These are phyloP conservation scores for Rhinophrynus dorsalis DNA, from an alignment of 2,797 vertebrate species.

Conservation along the genomic window DNA sequence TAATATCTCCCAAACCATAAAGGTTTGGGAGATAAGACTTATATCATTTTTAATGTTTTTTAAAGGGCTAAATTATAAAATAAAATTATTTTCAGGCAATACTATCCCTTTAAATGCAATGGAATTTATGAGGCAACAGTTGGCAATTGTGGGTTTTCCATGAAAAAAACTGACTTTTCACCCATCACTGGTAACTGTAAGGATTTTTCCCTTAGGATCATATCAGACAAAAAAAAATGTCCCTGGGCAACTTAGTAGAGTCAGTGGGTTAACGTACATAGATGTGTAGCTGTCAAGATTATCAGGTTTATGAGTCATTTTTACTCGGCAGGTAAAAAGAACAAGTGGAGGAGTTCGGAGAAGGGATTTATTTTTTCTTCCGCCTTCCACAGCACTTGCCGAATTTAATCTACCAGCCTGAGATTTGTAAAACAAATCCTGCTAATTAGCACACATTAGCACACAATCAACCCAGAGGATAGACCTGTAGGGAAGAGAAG, in stretches of 20 bases:
- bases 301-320: slow-evolving; percentile 22
- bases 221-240: slow-evolving; percentile 6
- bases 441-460: slow-evolving; percentile 32
- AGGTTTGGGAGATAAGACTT: too few relatives aligned
- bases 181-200: too few relatives aligned
- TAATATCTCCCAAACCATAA: too few relatives aligned
- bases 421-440: slow-evolving; percentile 37
- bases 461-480: neutral
- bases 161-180: too few relatives aligned
- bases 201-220: too few relatives aligned
- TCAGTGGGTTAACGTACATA: neutral
- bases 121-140: too few relatives aligned
- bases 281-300: slow-evolving; percentile 11
- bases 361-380: slow-evolving; percentile 26
- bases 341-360: slow-evolving; percentile 35
- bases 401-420: slow-evolving; percentile 29
- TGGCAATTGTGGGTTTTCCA: too few relatives aligned
- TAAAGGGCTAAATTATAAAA: too few relatives aligned
- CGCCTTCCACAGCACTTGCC: slow-evolving; percentile 7
- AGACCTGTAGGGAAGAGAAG: neutral
- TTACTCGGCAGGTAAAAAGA: slow-evolving; percentile 34
- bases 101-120: too few relatives aligned
- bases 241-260: neutral
- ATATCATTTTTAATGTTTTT: too few relatives aligned
- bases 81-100: too few relatives aligned